Conservation (phyloP, 2,888 invertebrate genomes). For the Xestia sexstrigata region DNA sequence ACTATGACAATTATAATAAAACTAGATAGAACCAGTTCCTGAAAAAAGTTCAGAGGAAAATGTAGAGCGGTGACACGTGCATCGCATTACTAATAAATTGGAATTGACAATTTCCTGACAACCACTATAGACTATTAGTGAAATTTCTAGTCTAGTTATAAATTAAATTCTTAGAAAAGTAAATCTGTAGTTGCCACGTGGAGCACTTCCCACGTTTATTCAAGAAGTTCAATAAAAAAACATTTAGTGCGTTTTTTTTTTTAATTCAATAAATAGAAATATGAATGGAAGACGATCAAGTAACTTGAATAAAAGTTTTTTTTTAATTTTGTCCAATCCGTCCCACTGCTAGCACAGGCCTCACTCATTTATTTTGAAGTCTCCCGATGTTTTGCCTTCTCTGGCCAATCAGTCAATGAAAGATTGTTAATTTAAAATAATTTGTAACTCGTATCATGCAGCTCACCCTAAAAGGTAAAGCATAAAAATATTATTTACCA, state of each 20-base stretch:
- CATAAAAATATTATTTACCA: constrained; percentile 55
- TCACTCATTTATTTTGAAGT: too few species aligned
- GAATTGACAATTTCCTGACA: neutral
- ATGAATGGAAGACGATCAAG: too few species aligned
- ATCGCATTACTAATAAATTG: constrained; percentile 2
- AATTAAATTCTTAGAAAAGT: neutral
- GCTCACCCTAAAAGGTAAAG: constrained; percentile 19
- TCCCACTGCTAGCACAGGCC: too few species aligned
- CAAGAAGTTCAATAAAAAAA: neutral
- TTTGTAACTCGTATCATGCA: constrained; percentile 2
- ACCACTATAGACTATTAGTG: neutral
- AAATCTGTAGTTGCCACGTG: neutral
- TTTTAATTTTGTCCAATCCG: too few species aligned
- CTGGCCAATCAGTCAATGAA: too few species aligned
- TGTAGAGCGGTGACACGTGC: constrained; percentile 7
- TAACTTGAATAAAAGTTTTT: too few species aligned
- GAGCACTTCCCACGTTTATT: neutral
- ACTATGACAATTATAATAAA: constrained; percentile 18
- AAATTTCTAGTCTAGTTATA: neutral
- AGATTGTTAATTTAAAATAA: neutral
- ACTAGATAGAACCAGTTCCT: constrained; percentile 1
- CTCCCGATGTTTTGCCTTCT: too few species aligned
- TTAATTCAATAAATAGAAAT: too few species aligned
- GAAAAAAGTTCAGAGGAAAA: constrained; percentile 7
- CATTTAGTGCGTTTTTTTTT: neutral